Evolutionary conservation across 1,140 invertebrate genomes (phyloP), one percentile per base, ranked within the genome.

Genomic region (Drosophila willistoni): DNA sequence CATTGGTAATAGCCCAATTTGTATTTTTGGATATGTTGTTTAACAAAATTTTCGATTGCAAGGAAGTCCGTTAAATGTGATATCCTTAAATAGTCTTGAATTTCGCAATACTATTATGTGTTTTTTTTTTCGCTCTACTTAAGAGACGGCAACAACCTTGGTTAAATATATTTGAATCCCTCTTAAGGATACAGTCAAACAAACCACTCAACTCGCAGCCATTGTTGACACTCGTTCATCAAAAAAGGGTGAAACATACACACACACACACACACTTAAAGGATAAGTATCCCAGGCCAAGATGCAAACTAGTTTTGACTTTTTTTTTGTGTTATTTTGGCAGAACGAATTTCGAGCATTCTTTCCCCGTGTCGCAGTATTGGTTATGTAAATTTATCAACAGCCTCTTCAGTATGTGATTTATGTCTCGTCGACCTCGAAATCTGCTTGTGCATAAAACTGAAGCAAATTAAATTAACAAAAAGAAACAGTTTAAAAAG

Each of bases 251-350:
- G 25, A 13, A 42, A 29, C 36, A 34, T 55, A 55, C 34, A 72
- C 61, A 25, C 25, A 29, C 6, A 29, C 29, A 29, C 6, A 29
- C 29, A 1, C 29, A 29, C 29, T 64, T 67, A 17, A 55, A 17
- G 33, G 60, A 59, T 51, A 22, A 14, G 64, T 70, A 81, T 85
- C 74, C 84, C 79, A 72, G 64, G 68, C 36, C 77, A 79, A 73
- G 84, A 86, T 68, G 56, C 84, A 80, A 89, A 87, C 83, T 89
- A 83, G 84, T 87, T 87, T 82, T 25, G 22, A 2, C 29, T 39
- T n/a, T 10, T 47, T 3, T 17, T 44, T 6, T 14, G 14, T 47
- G 19, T 47, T 10, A 47, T 47, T 47, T 51, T 51, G 17, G 17
- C 44, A 51, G 7, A 51, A 51, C 44, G 44, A 51, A 36, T 61